phyloP scores from a whole-genome alignment of 2,797 vertebrate genomes.

The Pseudochaenichthys georgianus region DNA sequence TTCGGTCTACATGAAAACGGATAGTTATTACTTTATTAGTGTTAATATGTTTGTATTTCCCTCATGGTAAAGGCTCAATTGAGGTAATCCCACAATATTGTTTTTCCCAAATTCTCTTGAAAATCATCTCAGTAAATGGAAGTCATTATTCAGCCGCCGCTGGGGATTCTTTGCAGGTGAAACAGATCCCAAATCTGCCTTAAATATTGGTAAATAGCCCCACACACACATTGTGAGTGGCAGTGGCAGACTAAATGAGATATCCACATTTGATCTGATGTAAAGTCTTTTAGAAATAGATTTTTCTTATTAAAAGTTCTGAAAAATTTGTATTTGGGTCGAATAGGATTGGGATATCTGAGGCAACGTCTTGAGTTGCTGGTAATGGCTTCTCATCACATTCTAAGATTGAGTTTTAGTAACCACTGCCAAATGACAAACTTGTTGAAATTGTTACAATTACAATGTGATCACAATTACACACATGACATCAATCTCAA shows the following conservation, averaged over 20 bases:
- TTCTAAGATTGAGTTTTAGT: conserved; percentile 1
- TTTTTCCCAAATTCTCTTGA: conserved; percentile 1
- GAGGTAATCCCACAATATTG: neutral
- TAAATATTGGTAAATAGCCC: neutral
- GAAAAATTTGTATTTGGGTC: neutral
- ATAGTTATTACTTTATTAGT: conserved; percentile 12
- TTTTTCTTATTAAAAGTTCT: neutral
- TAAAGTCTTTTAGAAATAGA: neutral
- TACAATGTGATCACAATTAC: neutral
- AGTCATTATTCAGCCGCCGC: conserved; percentile 8
- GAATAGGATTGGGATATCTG: neutral
- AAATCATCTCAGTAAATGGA: conserved; percentile 40
- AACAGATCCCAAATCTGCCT: neutral
- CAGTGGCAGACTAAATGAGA: neutral
- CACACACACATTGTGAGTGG: neutral
- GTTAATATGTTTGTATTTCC: conserved; percentile 31
- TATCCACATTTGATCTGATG: neutral
- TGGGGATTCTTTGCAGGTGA: neutral
- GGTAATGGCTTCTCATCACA: conserved; percentile 1
- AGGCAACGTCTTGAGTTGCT: neutral
- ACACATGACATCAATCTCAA: neutral
- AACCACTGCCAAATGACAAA: conserved; percentile 8
- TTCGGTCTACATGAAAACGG: neutral
- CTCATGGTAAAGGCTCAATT: neutral
- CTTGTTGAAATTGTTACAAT: no score